A percentile compares a stretch with the other conserved stretches of the same genome.
These are phyloP conservation scores for Calcarius ornatus DNA, from an alignment of 2,113 vertebrate species.

Conservation along the genomic window DNA sequence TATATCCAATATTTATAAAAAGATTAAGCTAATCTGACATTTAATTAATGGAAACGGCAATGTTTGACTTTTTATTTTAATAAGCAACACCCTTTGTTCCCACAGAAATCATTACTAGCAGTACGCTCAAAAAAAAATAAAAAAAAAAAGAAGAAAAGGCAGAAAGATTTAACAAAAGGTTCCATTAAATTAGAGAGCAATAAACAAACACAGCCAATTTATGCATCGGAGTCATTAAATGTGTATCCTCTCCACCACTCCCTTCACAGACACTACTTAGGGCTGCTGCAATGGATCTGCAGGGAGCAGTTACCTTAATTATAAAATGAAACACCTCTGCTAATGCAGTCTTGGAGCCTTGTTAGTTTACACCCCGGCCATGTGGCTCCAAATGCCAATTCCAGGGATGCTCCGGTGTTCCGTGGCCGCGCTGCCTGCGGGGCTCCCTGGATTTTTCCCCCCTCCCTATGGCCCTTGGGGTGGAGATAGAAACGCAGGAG, in stretches of 20 bases:
- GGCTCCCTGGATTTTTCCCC: not conserved
- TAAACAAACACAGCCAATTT: conserved; percentile 72
- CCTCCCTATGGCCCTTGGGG: conserved; percentile 32
- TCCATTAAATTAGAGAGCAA: conserved; percentile 71
- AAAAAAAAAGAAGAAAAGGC: not conserved
- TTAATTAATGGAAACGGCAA: conserved; percentile 57
- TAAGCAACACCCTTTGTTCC: conserved; percentile 45
- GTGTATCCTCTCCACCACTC: conserved; percentile 22
- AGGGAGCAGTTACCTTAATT: conserved; percentile 71
- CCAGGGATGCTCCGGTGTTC: conserved; percentile 1
- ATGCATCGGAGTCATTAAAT: conserved; percentile 59
- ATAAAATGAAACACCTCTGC: conserved; percentile 73
- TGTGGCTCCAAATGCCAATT: conserved; percentile 57
- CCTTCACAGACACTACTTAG: conserved; percentile 36
- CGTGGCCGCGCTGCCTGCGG: not conserved
- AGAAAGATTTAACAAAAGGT: conserved; percentile 65
- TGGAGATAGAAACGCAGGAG: conserved; percentile 42
- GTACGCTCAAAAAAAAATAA: not conserved
- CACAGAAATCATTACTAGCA: conserved; percentile 39
- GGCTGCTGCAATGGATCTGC: conserved; percentile 60
- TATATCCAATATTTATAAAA: conserved; percentile 65
- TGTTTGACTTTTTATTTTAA: conserved; percentile 61
- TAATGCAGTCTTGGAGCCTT: conserved; percentile 50
- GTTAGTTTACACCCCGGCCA: conserved; percentile 52
- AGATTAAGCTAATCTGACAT: conserved; percentile 65